Conservation (phyloP, 2,113 vertebrate species). For the Strigops habroptila region DNA sequence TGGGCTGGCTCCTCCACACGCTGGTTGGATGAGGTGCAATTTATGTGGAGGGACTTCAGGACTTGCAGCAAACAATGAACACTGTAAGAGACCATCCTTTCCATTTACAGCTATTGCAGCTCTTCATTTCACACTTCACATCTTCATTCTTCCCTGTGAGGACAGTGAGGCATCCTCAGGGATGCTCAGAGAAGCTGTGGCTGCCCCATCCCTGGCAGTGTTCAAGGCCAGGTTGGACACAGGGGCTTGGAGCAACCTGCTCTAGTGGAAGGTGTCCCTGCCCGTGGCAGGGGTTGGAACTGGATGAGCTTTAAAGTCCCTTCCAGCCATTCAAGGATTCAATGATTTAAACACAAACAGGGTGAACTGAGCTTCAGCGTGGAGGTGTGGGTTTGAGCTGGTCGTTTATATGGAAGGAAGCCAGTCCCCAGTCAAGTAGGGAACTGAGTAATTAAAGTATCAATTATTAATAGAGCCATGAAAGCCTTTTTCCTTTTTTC, state of each 20-base stretch:
- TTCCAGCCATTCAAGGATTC: background rate
- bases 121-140: background rate
- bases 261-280: no score
- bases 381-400: background rate
- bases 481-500: background rate
- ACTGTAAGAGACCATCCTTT: background rate
- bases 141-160: no score
- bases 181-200: no score
- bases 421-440: background rate
- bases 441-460: background rate
- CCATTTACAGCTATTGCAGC: fast-evolving
- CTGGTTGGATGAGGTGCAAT: background rate
- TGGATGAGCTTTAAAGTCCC: background rate
- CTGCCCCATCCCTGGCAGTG: no score
- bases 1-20: background rate
- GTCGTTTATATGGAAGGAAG: background rate
- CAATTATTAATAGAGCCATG: background rate
- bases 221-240: no score
- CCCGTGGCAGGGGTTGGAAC: background rate
- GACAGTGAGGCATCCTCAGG: no score
- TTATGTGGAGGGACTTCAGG: background rate
- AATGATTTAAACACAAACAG: background rate
- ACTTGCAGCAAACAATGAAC: background rate
- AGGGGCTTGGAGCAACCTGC: no score
- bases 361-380: background rate